These are phyloP conservation scores for Pollenia amentaria DNA, from an alignment of 2,888 invertebrate genomes.

Conservation along the genomic window DNA sequence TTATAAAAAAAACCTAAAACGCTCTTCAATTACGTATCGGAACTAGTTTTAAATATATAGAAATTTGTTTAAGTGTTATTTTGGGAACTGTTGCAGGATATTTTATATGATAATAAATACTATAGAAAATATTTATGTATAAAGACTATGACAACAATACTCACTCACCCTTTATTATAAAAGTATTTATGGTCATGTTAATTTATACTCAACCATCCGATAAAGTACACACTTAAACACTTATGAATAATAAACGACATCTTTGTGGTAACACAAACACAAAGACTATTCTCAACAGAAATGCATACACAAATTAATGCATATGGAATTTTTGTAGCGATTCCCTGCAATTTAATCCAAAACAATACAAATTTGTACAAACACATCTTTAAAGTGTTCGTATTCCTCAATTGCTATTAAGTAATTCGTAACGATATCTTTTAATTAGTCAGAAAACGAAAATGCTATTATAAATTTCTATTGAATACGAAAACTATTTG, in stretches of 20 bases:
- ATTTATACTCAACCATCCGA: slow-evolving; percentile 32
- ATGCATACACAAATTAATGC: background rate
- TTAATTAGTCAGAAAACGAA: slow-evolving; percentile 21
- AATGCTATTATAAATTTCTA: slow-evolving; percentile 2
- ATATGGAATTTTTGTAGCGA: slow-evolving; percentile 1
- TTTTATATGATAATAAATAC: slow-evolving; percentile 8
- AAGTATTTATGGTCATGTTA: slow-evolving; percentile 57
- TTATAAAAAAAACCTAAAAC: too few relatives aligned
- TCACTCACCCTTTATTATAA: slow-evolving; percentile 11
- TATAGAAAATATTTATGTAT: slow-evolving; percentile 30
- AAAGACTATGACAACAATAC: slow-evolving; percentile 17
- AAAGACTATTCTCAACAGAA: background rate
- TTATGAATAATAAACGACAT: slow-evolving; percentile 77
- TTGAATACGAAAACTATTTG: background rate
- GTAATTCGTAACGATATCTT: slow-evolving; percentile 1
- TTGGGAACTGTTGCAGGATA: background rate
- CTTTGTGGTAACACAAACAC: slow-evolving; percentile 72
- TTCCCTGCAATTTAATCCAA: background rate
- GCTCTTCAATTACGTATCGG: too few relatives aligned
- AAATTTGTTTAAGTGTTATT: too few relatives aligned
- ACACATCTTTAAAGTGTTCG: background rate
- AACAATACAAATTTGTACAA: background rate
- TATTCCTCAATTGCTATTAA: background rate
- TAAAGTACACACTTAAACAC: slow-evolving; percentile 71
- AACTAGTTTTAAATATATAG: too few relatives aligned